Evolutionary conservation across 2,797 vertebrate genomes (phyloP).

Genomic region (Sebastes hubbsi): DNA sequence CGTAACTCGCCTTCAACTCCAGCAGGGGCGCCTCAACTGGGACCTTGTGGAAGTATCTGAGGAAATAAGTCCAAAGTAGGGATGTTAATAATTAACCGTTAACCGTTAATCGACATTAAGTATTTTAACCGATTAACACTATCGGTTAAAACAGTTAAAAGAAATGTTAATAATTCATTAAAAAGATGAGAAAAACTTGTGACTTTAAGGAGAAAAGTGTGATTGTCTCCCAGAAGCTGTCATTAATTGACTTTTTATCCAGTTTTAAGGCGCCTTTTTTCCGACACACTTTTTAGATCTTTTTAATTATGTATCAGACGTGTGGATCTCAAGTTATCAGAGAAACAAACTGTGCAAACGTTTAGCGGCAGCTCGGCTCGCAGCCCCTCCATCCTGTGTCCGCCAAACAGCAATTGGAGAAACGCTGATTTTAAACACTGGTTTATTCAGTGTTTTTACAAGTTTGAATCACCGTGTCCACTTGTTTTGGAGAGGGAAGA

Average conservation of each 20-base stretch:
- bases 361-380: neutral
- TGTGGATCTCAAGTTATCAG: neutral
- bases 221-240: neutral
- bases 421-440: neutral
- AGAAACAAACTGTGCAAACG: neutral
- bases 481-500: neutral
- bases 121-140: too few relatives aligned
- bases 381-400: neutral
- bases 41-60: constrained; percentile 97
- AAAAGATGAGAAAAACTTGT: too few relatives aligned
- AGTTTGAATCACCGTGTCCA: neutral
- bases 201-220: too few relatives aligned
- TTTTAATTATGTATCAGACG: neutral
- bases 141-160: too few relatives aligned
- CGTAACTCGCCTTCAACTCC: constrained; percentile 96
- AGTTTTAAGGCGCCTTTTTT: neutral
- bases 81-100: too few relatives aligned
- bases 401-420: neutral
- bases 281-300: too few relatives aligned
- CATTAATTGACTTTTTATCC: neutral
- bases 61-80: constrained; percentile 9
- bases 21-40: constrained; percentile 91
- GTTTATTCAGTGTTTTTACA: neutral
- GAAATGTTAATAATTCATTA: too few relatives aligned
- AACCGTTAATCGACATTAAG: too few relatives aligned